Conservation (phyloP, 2,888 invertebrate genomes). For the Erynnis tages region DNA sequence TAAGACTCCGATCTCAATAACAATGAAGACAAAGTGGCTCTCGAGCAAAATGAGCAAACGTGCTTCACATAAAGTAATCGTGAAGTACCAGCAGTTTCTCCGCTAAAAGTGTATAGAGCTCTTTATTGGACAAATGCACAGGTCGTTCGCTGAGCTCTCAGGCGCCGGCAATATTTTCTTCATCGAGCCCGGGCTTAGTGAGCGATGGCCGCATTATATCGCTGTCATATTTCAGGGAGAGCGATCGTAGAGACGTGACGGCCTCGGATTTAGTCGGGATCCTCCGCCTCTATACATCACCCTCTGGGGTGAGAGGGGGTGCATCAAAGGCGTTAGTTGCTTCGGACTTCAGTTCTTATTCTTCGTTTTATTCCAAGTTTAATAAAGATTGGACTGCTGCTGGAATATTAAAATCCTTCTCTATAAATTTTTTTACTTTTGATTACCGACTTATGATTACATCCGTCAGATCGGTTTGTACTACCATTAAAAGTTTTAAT, state of each 20-base stretch:
- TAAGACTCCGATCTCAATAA: slow-evolving; percentile 16
- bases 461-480: background rate
- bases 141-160: slow-evolving; percentile 39
- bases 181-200: slow-evolving; percentile 65
- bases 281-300: slow-evolving; percentile 43
- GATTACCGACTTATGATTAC: slow-evolving; percentile 1
- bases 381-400: slow-evolving; percentile 62
- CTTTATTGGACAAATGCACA: slow-evolving; percentile 31
- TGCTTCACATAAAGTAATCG: slow-evolving; percentile 23
- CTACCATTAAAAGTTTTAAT: background rate
- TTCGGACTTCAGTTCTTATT: slow-evolving; percentile 50
- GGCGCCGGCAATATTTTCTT: slow-evolving; percentile 66
- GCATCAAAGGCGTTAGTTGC: slow-evolving; percentile 49
- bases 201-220: slow-evolving; percentile 64
- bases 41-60: slow-evolving; percentile 23
- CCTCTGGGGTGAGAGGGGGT: slow-evolving; percentile 28
- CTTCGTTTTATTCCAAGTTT: slow-evolving; percentile 52
- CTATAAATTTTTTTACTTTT: slow-evolving; percentile 15
- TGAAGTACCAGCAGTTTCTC: slow-evolving; percentile 23
- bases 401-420: slow-evolving; percentile 64
- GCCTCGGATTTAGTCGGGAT: slow-evolving; percentile 38
- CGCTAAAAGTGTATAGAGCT: slow-evolving; percentile 42
- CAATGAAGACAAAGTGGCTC: slow-evolving; percentile 18
- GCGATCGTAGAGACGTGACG: slow-evolving; percentile 68
- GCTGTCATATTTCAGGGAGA: slow-evolving; percentile 69